Percentiles rank a stretch among this genome's conserved stretches.
Evolutionary conservation across 2,797 vertebrate species (phyloP).

Genomic region (Oceanodroma leucorhoa): DNA sequence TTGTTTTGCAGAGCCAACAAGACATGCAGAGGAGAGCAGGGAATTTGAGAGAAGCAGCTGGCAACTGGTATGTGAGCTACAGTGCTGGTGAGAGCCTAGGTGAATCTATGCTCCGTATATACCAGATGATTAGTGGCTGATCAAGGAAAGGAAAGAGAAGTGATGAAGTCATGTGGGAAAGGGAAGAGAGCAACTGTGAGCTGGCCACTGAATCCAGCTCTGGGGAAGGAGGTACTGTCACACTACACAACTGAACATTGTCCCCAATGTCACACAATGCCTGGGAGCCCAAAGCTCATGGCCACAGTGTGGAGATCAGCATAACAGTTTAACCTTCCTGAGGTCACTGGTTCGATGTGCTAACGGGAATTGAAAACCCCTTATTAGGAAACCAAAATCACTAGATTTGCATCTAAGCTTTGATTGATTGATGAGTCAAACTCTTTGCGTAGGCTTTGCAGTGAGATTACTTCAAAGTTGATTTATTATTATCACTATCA

Average conservation of each 20-base stretch:
- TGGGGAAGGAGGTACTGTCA: neutral
- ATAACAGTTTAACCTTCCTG: neutral
- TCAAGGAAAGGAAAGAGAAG: neutral
- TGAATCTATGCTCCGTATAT: neutral
- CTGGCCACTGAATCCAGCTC: neutral
- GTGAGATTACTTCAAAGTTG: slow-evolving; percentile 23
- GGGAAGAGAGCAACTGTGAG: neutral
- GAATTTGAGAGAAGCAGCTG: neutral
- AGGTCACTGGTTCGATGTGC: neutral
- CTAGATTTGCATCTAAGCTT: slow-evolving; percentile 19
- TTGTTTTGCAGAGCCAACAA: neutral
- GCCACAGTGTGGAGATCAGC: neutral
- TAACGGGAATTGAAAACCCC: neutral
- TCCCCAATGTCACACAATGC: neutral
- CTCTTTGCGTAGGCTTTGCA: slow-evolving; percentile 23
- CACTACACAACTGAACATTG: neutral
- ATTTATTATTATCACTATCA: slow-evolving; percentile 17
- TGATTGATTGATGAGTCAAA: slow-evolving; percentile 58
- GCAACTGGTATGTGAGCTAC: neutral
- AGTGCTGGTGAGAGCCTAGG: neutral
- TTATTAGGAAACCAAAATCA: slow-evolving; percentile 9
- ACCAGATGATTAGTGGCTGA: neutral
- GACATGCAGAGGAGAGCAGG: neutral
- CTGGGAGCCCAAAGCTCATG: neutral
- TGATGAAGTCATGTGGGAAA: neutral